A percentile compares a stretch with the other conserved stretches of the same genome.
phyloP scores from a whole-genome alignment of 2,888 invertebrate species.

The Hoplodrina ambigua region DNA sequence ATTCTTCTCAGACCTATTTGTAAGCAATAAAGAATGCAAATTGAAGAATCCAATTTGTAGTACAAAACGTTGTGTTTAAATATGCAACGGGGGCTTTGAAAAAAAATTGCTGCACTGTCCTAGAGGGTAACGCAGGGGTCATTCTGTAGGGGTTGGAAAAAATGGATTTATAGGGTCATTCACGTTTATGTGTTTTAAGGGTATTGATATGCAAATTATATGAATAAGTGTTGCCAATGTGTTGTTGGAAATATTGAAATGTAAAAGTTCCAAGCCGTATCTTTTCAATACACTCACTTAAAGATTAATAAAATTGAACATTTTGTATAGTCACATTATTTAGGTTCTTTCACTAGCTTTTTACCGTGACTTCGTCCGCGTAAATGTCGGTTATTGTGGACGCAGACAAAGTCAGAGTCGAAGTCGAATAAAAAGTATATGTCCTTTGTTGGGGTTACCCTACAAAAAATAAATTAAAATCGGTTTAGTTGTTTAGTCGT shows the following conservation, averaged over 20 bases:
- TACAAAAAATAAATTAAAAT: too few species aligned
- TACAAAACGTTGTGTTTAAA: constrained; percentile 75
- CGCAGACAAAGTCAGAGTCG: too few species aligned
- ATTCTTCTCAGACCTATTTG: constrained; percentile 71
- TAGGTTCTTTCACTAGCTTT: too few species aligned
- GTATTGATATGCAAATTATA: constrained; percentile 59
- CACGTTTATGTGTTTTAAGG: constrained; percentile 46
- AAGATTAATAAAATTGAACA: neutral
- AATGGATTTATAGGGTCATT: constrained; percentile 66
- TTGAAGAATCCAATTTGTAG: constrained; percentile 77
- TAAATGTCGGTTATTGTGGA: too few species aligned
- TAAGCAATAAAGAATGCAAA: constrained; percentile 78
- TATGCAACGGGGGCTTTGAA: constrained; percentile 75
- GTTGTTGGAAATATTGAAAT: constrained; percentile 15
- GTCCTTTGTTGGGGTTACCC: too few species aligned
- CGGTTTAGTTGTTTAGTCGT: too few species aligned
- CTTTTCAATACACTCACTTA: neutral
- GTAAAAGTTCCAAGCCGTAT: neutral
- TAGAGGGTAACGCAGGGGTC: constrained; percentile 67
- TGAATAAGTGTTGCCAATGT: constrained; percentile 34
- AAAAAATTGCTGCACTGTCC: constrained; percentile 73
- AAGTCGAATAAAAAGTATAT: too few species aligned
- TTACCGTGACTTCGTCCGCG: too few species aligned
- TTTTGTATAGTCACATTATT: too few species aligned
- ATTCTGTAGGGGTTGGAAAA: constrained; percentile 69